These are phyloP conservation scores for Acanthosepion lycidas DNA, from an alignment of 2,888 invertebrate genomes.

Conservation along the genomic window DNA sequence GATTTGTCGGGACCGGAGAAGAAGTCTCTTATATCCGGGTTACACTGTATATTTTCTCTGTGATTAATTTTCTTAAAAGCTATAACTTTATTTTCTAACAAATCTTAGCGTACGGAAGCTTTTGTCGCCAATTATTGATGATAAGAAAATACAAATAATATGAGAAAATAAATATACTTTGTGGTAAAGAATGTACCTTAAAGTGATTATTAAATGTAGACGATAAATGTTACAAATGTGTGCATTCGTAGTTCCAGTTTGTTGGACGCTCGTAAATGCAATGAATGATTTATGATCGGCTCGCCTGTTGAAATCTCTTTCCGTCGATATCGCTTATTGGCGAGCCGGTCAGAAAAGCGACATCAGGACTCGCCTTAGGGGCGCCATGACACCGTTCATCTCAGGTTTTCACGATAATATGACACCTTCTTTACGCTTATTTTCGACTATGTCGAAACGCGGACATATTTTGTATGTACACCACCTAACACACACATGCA, in stretches of 20 bases:
- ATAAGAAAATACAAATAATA: too few relatives aligned
- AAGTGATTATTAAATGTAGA: background rate
- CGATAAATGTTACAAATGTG: background rate
- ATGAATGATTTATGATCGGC: background rate
- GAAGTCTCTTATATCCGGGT: too few relatives aligned
- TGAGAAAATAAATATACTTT: too few relatives aligned
- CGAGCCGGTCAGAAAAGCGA: background rate
- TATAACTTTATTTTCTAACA: too few relatives aligned
- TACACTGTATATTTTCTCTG: too few relatives aligned
- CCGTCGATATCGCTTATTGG: background rate
- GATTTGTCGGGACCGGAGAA: too few relatives aligned
- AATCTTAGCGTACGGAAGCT: too few relatives aligned
- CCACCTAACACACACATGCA: background rate
- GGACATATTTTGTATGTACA: background rate
- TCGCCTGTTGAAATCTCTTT: background rate
- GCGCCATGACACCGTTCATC: slow-evolving; percentile 4
- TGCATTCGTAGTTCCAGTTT: background rate
- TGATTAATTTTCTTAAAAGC: too few relatives aligned
- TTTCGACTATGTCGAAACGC: background rate
- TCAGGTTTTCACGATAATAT: background rate
- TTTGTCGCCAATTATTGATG: too few relatives aligned
- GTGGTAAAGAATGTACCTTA: background rate
- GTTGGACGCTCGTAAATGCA: background rate
- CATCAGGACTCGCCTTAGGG: background rate
- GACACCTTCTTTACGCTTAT: background rate